Conservation (phyloP, 2,888 invertebrate species). For the Lepidochrysops patricia region DNA sequence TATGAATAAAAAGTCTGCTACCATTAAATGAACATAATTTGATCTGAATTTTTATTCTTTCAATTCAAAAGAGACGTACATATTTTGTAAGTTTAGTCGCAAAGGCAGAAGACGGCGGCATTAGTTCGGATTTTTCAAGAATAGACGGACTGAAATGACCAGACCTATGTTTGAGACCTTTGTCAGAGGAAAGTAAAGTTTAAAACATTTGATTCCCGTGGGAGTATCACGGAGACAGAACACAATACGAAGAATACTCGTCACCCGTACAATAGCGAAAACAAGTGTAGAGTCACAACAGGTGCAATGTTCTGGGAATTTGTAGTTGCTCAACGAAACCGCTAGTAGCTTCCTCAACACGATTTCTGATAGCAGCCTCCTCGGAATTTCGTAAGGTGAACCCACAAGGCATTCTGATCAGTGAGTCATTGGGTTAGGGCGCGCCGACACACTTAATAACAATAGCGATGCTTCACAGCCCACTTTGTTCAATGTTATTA, state of each 20-base stretch:
- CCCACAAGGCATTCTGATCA: slow-evolving; percentile 44
- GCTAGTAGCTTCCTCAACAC: slow-evolving; percentile 43
- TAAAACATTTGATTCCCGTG: too few species aligned
- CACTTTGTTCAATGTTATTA: neutral
- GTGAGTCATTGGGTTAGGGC: slow-evolving; percentile 41
- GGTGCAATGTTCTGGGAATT: slow-evolving; percentile 33
- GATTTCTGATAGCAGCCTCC: slow-evolving; percentile 39
- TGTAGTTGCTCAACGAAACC: slow-evolving; percentile 39
- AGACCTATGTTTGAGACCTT: too few species aligned
- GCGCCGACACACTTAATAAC: slow-evolving; percentile 30
- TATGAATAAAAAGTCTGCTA: too few species aligned
- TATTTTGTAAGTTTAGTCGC: too few species aligned
- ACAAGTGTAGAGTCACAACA: slow-evolving; percentile 24
- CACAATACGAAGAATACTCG: neutral
- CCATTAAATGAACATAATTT: too few species aligned
- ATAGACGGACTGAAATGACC: too few species aligned
- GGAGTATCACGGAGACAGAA: neutral
- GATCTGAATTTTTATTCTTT: too few species aligned
- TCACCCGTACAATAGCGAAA: neutral
- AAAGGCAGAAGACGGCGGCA: too few species aligned
- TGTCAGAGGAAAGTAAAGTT: too few species aligned
- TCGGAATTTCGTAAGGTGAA: slow-evolving; percentile 49
- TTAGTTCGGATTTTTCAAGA: too few species aligned
- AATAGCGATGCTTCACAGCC: slow-evolving; percentile 27
- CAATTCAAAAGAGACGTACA: too few species aligned